Evolutionary conservation across 2,888 invertebrate genomes (phyloP).

Genomic region (Caenorhabditis japonica): DNA sequence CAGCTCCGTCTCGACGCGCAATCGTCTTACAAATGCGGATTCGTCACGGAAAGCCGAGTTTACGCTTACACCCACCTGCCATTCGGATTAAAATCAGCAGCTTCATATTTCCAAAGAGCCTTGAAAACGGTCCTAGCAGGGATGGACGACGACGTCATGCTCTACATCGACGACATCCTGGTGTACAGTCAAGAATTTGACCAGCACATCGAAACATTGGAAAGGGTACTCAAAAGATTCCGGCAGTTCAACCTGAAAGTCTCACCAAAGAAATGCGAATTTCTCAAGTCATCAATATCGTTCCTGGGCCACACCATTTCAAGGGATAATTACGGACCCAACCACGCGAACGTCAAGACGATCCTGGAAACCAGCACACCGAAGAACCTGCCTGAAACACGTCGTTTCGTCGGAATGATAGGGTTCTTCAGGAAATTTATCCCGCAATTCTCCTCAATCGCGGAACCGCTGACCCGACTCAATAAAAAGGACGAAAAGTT

Average conservation of each 20-base stretch:
- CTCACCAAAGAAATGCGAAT: slow-evolving; percentile 44
- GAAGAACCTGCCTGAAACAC: slow-evolving; percentile 33
- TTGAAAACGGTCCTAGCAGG: too few species aligned
- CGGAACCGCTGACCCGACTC: too few species aligned
- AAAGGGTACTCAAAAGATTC: slow-evolving; percentile 38
- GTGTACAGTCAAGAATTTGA: too few species aligned
- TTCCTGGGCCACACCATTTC: slow-evolving; percentile 52
- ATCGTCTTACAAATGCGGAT: too few species aligned
- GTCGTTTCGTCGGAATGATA: too few species aligned
- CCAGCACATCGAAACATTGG: slow-evolving; percentile 17
- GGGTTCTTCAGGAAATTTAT: slow-evolving; percentile 40
- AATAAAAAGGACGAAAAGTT: slow-evolving; percentile 17
- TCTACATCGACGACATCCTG: slow-evolving; percentile 54
- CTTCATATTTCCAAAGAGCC: too few species aligned
- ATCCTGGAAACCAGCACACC: slow-evolving; percentile 51
- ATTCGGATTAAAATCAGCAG: too few species aligned
- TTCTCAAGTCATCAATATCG: slow-evolving; percentile 11
- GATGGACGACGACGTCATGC: slow-evolving; percentile 23
- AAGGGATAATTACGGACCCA: slow-evolving; percentile 22
- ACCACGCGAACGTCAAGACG: slow-evolving; percentile 29
- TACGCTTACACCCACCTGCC: too few species aligned
- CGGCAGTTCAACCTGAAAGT: slow-evolving; percentile 43
- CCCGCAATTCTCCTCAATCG: slow-evolving; percentile 9
- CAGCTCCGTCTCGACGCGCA: slow-evolving; percentile 37
- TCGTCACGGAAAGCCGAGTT: slow-evolving; percentile 19